Conservation (phyloP, 2,888 invertebrate genomes). For the Cremastinae sp. region DNA sequence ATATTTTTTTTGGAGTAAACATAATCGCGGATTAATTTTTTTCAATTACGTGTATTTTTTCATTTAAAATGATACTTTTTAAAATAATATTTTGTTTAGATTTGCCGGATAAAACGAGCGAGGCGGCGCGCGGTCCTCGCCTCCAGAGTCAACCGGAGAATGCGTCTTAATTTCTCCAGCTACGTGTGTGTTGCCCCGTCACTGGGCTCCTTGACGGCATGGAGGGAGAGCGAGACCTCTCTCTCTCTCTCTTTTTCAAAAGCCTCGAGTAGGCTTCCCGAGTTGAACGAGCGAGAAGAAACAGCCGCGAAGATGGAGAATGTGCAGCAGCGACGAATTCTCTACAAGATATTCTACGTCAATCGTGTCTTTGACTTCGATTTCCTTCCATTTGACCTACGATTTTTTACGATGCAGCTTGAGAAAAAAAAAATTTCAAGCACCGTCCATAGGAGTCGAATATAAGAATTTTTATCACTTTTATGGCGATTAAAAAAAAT, state of each 20-base stretch:
- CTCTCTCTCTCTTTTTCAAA: constrained; percentile 46
- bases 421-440: too few relatives aligned
- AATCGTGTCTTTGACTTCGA: too few relatives aligned
- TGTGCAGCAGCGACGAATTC: constrained; percentile 58
- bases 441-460: too few relatives aligned
- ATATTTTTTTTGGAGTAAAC: too few relatives aligned
- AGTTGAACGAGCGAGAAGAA: constrained; percentile 16
- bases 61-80: background rate
- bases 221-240: constrained; percentile 39
- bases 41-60: too few relatives aligned
- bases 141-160: constrained; percentile 52
- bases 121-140: constrained; percentile 37
- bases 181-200: constrained; percentile 45
- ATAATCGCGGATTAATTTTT: too few relatives aligned
- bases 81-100: constrained; percentile 12
- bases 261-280: constrained; percentile 41
- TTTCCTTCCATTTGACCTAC: too few relatives aligned
- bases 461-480: too few relatives aligned
- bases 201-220: constrained; percentile 28
- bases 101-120: constrained; percentile 54
- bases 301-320: constrained; percentile 45
- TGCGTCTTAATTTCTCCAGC: constrained; percentile 58
- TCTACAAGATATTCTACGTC: background rate
- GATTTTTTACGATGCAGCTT: background rate
- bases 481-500: too few relatives aligned